A percentile compares a stretch with the other conserved stretches of the same genome.
phyloP scores from a whole-genome alignment of 2,888 invertebrate species.

The Ormyrus rosae region DNA sequence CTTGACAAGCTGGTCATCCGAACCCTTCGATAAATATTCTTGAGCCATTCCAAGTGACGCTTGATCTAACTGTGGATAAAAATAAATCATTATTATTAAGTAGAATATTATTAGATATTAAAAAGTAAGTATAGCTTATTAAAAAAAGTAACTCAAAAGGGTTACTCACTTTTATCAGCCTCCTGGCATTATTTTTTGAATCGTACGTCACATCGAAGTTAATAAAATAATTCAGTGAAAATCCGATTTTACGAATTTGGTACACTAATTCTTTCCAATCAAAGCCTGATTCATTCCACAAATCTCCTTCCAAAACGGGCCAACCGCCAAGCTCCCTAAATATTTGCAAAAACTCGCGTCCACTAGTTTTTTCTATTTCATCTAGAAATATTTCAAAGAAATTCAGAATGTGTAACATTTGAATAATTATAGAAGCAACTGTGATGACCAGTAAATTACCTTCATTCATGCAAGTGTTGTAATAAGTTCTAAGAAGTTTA shows the following conservation, averaged over 20 bases:
- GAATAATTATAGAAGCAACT: too few relatives aligned
- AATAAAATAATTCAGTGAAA: slow-evolving; percentile 90
- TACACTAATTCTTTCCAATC: slow-evolving; percentile 88
- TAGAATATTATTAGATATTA: background rate
- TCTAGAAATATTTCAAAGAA: too few relatives aligned
- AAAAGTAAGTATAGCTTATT: background rate
- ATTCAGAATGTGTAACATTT: too few relatives aligned
- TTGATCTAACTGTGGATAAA: slow-evolving; percentile 83
- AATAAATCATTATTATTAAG: too few relatives aligned
- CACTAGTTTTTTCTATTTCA: background rate
- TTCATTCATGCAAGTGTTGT: too few relatives aligned
- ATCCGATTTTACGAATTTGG: slow-evolving; percentile 85
- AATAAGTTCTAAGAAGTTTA: too few relatives aligned
- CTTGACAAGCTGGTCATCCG: slow-evolving; percentile 86
- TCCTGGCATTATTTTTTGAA: slow-evolving; percentile 88
- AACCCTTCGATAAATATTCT: slow-evolving; percentile 88
- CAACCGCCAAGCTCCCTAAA: slow-evolving; percentile 88
- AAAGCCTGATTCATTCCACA: slow-evolving; percentile 83
- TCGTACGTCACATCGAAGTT: slow-evolving; percentile 91
- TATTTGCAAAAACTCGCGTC: slow-evolving; percentile 73
- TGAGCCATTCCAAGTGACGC: slow-evolving; percentile 87
- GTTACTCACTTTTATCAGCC: slow-evolving; percentile 86
- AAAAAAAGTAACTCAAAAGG: background rate
- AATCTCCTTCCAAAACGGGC: slow-evolving; percentile 85
- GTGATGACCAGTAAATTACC: too few relatives aligned